phyloP scores from a whole-genome alignment of 2,888 invertebrate genomes.

The Stenoptilia bipunctidactyla region DNA sequence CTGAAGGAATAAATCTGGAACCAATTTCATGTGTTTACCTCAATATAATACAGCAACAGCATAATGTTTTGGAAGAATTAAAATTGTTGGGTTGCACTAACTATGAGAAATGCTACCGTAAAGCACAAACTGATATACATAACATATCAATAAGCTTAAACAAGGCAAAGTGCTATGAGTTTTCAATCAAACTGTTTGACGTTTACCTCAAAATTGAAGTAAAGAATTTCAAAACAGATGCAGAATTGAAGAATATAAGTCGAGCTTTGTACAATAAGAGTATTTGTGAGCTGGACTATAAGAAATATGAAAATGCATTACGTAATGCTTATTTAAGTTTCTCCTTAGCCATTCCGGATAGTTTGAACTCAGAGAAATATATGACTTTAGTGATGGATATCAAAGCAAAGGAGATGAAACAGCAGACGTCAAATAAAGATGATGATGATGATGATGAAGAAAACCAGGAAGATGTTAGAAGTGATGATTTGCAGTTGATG shows the following conservation, averaged over 20 bases:
- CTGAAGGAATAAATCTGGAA: slow-evolving; percentile 22
- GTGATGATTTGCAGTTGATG: slow-evolving; percentile 26
- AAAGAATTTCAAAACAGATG: slow-evolving; percentile 17
- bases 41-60: slow-evolving; percentile 28
- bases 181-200: slow-evolving; percentile 41
- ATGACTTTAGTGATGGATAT: slow-evolving; percentile 53
- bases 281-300: slow-evolving; percentile 45
- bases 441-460: slow-evolving; percentile 16
- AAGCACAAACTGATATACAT: slow-evolving; percentile 46
- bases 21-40: slow-evolving; percentile 21
- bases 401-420: slow-evolving; percentile 38
- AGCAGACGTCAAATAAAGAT: slow-evolving; percentile 16
- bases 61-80: slow-evolving; percentile 29
- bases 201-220: slow-evolving; percentile 41
- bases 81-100: slow-evolving; percentile 32
- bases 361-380: slow-evolving; percentile 34
- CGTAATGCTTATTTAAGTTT: slow-evolving; percentile 42
- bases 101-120: slow-evolving; percentile 35
- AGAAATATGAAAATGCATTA: slow-evolving; percentile 34
- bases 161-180: slow-evolving; percentile 31
- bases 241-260: slow-evolving; percentile 36
- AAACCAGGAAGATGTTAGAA: slow-evolving; percentile 15
- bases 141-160: slow-evolving; percentile 46
- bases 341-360: slow-evolving; percentile 30
- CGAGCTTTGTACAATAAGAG: slow-evolving; percentile 51